Evolutionary conservation across 2,888 invertebrate genomes (phyloP).

Genomic region (Protonemura montana): DNA sequence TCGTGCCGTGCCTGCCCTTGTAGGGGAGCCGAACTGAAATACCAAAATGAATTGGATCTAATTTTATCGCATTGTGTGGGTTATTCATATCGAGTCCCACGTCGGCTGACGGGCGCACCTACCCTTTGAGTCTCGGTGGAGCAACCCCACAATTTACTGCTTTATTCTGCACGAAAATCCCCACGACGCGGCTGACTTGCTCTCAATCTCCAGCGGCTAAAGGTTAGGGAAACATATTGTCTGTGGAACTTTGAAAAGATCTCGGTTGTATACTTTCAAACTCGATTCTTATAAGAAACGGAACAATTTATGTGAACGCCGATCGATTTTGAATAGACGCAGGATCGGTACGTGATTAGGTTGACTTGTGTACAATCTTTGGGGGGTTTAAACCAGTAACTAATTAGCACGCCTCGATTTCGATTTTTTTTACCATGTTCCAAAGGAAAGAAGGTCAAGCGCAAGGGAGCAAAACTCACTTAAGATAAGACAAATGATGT

Average conservation of each 20-base stretch:
- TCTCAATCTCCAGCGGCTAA: constrained; percentile 35
- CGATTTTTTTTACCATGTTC: neutral
- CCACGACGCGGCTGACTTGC: neutral
- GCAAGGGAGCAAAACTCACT: neutral
- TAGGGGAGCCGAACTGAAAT: constrained; percentile 18
- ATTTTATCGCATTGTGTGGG: constrained; percentile 39
- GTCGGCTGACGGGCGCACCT: neutral
- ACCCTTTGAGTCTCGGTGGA: constrained; percentile 32
- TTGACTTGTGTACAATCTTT: neutral
- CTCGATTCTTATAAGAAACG: neutral
- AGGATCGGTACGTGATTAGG: neutral
- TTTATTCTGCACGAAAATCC: constrained; percentile 32
- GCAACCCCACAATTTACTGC: constrained; percentile 37
- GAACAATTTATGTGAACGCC: neutral
- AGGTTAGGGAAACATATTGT: constrained; percentile 40
- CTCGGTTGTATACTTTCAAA: neutral
- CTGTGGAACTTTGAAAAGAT: constrained; percentile 25
- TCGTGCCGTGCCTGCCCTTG: neutral
- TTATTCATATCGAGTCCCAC: constrained; percentile 20
- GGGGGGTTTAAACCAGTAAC: neutral
- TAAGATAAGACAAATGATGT: constrained; percentile 29
- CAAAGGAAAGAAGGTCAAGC: constrained; percentile 19
- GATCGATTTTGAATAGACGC: neutral
- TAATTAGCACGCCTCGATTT: neutral
- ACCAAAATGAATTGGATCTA: constrained; percentile 36